These are phyloP conservation scores for Laodelphax striatellus DNA, from an alignment of 1,140 invertebrate species.

Conservation along the genomic window DNA sequence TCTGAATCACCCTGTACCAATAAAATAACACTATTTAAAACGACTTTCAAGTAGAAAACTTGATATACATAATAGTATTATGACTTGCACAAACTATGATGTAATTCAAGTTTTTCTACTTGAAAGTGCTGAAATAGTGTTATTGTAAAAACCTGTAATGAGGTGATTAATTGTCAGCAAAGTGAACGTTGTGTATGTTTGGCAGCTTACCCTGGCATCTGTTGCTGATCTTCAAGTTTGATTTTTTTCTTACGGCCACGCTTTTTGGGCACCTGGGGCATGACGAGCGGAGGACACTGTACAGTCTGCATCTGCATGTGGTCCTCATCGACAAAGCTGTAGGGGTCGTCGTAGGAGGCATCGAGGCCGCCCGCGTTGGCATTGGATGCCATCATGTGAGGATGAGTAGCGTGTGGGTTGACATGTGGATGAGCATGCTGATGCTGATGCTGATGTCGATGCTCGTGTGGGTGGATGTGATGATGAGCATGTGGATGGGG, in stretches of 20 bases:
- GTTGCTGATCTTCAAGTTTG: constrained; percentile 35
- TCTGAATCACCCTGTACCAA: no score
- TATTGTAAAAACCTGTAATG: no score
- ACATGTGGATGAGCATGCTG: constrained; percentile 16
- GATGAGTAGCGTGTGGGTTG: neutral
- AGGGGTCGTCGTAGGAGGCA: constrained; percentile 58
- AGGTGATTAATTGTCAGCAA: no score
- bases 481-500: constrained; percentile 17
- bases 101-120: no score
- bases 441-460: constrained; percentile 28
- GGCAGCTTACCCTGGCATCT: neutral
- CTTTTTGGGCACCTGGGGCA: constrained; percentile 61
- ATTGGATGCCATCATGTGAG: constrained; percentile 24
- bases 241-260: constrained; percentile 69
- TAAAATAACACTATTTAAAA: no score
- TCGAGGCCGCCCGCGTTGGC: constrained; percentile 37
- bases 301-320: constrained; percentile 27
- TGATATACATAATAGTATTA: no score
- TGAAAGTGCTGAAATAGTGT: no score
- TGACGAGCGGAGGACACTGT: constrained; percentile 31
- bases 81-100: no score
- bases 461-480: constrained; percentile 26
- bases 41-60: no score
- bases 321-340: constrained; percentile 70
- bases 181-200: no score